Conservation (phyloP, 2,888 invertebrate genomes). For the Trissoscelio sp. region DNA sequence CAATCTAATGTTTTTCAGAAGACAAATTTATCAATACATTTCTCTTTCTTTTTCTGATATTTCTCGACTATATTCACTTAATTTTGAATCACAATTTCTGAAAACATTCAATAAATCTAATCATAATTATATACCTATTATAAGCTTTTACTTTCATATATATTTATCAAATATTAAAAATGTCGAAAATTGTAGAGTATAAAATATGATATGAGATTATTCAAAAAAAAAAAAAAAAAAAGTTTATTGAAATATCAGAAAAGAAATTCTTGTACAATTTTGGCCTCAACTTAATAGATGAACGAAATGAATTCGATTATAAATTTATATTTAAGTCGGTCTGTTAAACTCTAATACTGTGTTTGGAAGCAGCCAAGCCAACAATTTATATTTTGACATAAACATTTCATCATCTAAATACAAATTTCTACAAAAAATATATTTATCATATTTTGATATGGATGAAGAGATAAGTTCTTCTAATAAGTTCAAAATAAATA, state of each 20-base stretch:
- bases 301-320: constrained; percentile 8
- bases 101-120: constrained; percentile 3
- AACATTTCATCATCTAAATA: constrained; percentile 12
- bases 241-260: constrained; percentile 41
- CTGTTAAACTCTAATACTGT: constrained; percentile 67
- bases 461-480: constrained; percentile 32
- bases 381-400: constrained; percentile 17
- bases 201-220: constrained; percentile 21
- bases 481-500: constrained; percentile 13
- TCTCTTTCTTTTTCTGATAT: constrained; percentile 69
- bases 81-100: neutral
- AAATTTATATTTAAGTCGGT: constrained; percentile 15
- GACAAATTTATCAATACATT: constrained; percentile 65
- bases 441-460: constrained; percentile 51
- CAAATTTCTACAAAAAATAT: constrained; percentile 51
- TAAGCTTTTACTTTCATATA: no score
- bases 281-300: constrained; percentile 22
- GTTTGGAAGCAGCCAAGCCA: constrained; percentile 70
- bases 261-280: constrained; percentile 40
- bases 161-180: constrained; percentile 21
- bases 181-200: constrained; percentile 12
- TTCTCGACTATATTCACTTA: constrained; percentile 19
- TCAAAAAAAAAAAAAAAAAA: no score
- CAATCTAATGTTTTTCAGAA: constrained; percentile 41
- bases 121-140: constrained; percentile 1